These are phyloP conservation scores for Papilio polytes DNA, from an alignment of 1,140 invertebrate species.

Conservation along the genomic window DNA sequence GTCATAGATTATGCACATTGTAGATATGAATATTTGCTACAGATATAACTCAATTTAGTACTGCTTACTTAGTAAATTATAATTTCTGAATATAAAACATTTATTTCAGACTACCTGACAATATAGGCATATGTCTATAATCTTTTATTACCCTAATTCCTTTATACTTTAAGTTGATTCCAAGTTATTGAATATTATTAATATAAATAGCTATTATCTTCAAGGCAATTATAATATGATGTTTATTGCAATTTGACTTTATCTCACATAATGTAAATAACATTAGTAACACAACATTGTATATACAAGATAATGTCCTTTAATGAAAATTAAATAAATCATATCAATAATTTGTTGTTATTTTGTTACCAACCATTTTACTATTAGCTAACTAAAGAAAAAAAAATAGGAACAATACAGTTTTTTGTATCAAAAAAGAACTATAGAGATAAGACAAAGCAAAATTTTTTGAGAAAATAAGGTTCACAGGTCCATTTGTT, in stretches of 20 bases:
- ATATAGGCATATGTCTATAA: background rate
- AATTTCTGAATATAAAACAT: no score
- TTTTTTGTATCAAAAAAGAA: background rate
- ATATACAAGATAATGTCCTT: slow-evolving; percentile 13
- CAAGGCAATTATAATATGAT: background rate
- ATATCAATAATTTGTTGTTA: background rate
- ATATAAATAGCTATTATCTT: background rate
- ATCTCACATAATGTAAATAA: slow-evolving; percentile 6
- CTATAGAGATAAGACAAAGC: background rate
- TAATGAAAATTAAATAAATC: background rate
- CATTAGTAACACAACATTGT: slow-evolving; percentile 9
- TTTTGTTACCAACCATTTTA: background rate
- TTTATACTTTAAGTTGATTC: background rate
- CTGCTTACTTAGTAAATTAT: no score
- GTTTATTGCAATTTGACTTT: slow-evolving; percentile 13
- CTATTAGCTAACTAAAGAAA: background rate
- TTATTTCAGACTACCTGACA: background rate
- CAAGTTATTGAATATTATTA: background rate
- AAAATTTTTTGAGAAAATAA: background rate
- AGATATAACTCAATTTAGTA: no score
- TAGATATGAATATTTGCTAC: background rate
- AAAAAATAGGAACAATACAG: background rate
- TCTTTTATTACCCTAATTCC: background rate
- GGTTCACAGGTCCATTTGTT: background rate
- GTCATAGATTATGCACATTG: background rate